phyloP scores from a whole-genome alignment of 2,797 vertebrate genomes.

The Sciurus vulgaris region DNA sequence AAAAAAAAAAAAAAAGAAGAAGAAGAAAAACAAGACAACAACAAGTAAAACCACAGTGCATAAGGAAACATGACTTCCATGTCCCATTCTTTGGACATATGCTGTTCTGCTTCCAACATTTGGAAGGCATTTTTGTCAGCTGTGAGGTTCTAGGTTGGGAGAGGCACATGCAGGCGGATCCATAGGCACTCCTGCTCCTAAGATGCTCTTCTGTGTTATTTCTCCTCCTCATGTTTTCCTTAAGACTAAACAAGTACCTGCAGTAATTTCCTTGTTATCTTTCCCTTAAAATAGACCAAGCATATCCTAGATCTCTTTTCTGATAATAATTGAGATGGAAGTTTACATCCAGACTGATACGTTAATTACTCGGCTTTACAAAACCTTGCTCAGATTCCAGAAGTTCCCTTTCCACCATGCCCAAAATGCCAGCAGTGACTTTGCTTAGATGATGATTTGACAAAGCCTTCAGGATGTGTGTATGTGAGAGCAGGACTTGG shows the following conservation, averaged over 20 bases:
- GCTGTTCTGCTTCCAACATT: background rate
- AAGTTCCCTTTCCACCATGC: background rate
- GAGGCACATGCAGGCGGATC: rapidly evolving
- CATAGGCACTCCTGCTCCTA: background rate
- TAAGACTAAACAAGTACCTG: background rate
- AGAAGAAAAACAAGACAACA: background rate
- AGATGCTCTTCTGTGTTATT: background rate
- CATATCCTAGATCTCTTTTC: background rate
- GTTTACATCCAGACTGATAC: background rate
- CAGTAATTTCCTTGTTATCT: background rate
- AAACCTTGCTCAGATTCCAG: background rate
- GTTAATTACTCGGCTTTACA: background rate
- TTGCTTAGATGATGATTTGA: background rate
- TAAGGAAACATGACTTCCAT: too few species aligned
- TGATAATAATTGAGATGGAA: background rate
- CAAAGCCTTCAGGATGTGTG: background rate
- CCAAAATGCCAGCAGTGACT: background rate
- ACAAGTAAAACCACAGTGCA: background rate
- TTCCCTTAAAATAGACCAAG: background rate
- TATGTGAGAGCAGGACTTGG: background rate
- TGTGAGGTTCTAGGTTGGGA: background rate
- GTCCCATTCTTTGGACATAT: background rate
- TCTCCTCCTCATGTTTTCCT: background rate
- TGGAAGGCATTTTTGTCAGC: background rate
- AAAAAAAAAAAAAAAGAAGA: too few species aligned